Percentiles rank a stretch among this genome's conserved stretches.
Evolutionary conservation across 2,113 vertebrate genomes (phyloP).

Genomic region (Dipodomys merriami): DNA sequence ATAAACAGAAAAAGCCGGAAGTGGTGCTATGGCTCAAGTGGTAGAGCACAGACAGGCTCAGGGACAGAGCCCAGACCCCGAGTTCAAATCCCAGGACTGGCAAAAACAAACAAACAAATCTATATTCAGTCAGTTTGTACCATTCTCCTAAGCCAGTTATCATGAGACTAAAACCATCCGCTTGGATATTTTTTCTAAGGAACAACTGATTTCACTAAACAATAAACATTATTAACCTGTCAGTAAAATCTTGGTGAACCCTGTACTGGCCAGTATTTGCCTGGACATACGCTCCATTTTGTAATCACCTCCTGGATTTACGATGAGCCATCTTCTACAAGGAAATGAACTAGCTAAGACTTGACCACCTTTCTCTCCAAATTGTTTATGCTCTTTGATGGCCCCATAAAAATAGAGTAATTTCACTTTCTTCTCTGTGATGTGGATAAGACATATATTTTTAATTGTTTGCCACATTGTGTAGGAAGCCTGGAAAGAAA

Average conservation of each 20-base stretch:
- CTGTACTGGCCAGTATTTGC: neutral
- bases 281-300: neutral
- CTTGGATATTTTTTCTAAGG: slow-evolving; percentile 49
- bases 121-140: neutral
- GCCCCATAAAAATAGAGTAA: slow-evolving; percentile 40
- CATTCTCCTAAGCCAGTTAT: neutral
- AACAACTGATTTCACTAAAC: slow-evolving; percentile 17
- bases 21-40: no score
- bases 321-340: neutral
- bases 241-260: neutral
- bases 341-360: slow-evolving; percentile 23
- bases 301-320: neutral
- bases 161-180: slow-evolving; percentile 12
- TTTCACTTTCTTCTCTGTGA: slow-evolving; percentile 68
- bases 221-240: neutral
- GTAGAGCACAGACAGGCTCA: no score
- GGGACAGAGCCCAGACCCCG: no score
- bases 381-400: slow-evolving; percentile 17
- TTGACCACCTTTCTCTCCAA: neutral
- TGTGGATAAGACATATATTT: slow-evolving; percentile 40
- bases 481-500: neutral
- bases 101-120: slow-evolving; percentile 17
- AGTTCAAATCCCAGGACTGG: no score
- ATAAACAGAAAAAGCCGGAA: no score
- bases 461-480: neutral